Conservation (phyloP, 1,140 invertebrate species). For the Magallana angulata region DNA sequence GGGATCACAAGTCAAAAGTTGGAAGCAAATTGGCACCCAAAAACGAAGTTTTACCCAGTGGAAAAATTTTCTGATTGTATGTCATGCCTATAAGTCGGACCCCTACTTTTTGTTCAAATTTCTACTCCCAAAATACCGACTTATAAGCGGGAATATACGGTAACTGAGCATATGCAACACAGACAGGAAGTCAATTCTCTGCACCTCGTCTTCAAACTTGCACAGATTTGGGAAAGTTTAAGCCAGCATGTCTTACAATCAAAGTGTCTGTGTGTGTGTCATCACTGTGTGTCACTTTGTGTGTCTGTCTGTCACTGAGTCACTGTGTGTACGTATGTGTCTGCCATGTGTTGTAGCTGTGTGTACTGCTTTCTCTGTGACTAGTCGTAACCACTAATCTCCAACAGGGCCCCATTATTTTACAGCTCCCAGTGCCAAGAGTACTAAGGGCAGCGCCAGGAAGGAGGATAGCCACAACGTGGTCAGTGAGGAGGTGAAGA, state of each 20-base stretch:
- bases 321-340: not conserved
- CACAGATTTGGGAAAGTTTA: not conserved
- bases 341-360: not conserved
- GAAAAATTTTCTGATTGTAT: too few relatives aligned
- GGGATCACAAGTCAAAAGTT: too few relatives aligned
- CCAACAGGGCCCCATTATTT: constrained; percentile 55
- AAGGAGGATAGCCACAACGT: constrained; percentile 47
- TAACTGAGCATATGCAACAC: too few relatives aligned
- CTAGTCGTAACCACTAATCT: constrained; percentile 37
- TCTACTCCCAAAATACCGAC: too few relatives aligned
- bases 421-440: constrained; percentile 66
- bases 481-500: constrained; percentile 49
- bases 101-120: too few relatives aligned
- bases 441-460: constrained; percentile 55
- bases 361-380: constrained; percentile 16
- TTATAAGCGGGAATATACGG: too few relatives aligned
- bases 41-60: too few relatives aligned
- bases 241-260: not conserved
- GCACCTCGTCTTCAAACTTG: not conserved
- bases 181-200: not conserved
- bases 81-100: too few relatives aligned
- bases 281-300: not conserved
- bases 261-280: not conserved
- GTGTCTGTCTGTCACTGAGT: not conserved
- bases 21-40: too few relatives aligned